Percentiles rank a stretch among this genome's conserved stretches.
These are phyloP conservation scores for Coracopsis vasa DNA, from an alignment of 2,113 vertebrate species.

Conservation along the genomic window DNA sequence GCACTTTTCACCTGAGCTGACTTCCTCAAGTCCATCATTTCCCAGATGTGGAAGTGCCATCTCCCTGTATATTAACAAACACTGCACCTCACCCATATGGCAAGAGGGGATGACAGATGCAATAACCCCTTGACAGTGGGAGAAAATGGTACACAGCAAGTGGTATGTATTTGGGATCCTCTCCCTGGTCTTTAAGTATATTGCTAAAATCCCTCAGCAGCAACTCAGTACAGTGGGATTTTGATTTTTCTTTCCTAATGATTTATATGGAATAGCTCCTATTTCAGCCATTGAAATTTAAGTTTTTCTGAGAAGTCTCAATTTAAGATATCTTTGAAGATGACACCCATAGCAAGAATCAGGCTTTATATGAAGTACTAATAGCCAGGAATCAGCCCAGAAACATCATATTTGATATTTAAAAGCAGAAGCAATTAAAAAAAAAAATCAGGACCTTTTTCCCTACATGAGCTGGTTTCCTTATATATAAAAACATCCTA, in stretches of 20 bases:
- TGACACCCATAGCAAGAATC: neutral
- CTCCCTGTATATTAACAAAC: neutral
- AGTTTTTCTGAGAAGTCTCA: neutral
- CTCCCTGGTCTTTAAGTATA: neutral
- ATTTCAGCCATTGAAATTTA: neutral
- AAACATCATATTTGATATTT: neutral
- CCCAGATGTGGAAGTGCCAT: neutral
- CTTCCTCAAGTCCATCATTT: constrained; percentile 19
- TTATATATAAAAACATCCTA: neutral
- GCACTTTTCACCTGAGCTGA: constrained; percentile 15
- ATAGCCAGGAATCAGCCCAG: neutral
- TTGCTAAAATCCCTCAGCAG: neutral
- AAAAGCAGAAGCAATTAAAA: neutral
- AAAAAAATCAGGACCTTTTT: neutral
- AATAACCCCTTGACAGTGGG: neutral
- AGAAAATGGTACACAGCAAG: neutral
- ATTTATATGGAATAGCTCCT: neutral
- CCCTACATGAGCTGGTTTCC: accelerated
- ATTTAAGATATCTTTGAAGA: neutral
- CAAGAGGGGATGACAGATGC: neutral
- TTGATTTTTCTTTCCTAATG: neutral
- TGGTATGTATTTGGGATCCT: neutral
- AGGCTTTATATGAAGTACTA: too few species aligned
- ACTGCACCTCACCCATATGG: neutral
- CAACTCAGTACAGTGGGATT: accelerated